Base-by-base conservation (phyloP, 1,140 invertebrate genomes). In the Atta cephalotes region DNA sequence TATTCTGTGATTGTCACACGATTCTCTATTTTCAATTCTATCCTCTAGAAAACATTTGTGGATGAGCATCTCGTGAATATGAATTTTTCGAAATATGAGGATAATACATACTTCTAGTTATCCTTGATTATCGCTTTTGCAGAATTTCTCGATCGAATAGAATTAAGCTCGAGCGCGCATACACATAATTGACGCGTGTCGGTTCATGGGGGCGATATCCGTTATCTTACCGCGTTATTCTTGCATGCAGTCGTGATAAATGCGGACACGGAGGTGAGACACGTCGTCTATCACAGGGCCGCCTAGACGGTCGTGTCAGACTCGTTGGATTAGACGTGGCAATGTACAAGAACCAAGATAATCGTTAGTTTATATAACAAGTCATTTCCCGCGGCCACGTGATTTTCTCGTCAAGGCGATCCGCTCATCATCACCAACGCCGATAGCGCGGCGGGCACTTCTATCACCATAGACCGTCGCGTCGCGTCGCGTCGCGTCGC, bases 291-390 rank as follows among this genome's bases (percentile, higher is more conserved):
- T 79, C 78, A n/a, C 31, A 25, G 63, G 45, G 28, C 25, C 56
- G n/a, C 31, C 62, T 62, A 68, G 31, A 78, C 66, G 60, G 28
- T 35, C 45, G 87, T 66, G 84, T 62, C 51, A 72, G 31, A 71
- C 86, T 79, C 87, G 76, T 88, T 86, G 76, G 80, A 89, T 91
- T 82, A 85, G 87, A 92, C 90, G 88, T 88, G 79, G 87, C 68
- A 85, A 88, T 85, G 74, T 71, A 21, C 88, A 74, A 86, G 89
- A 78, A 85, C 77, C 77, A 66, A 90, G 92, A 92, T 94, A 94
- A 94, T 95, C 91, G 93, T 94, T 94, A 93, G 93, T 95, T 95
- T 95, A 94, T 94, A 93, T 95, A 95, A 95, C 94, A 90, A 94
- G 94, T 95, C 93, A 95, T 95, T 95, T 95, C 92, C 93, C 93